Evolutionary conservation across 2,888 invertebrate species (phyloP).

Genomic region (Diplolepis rosae): DNA sequence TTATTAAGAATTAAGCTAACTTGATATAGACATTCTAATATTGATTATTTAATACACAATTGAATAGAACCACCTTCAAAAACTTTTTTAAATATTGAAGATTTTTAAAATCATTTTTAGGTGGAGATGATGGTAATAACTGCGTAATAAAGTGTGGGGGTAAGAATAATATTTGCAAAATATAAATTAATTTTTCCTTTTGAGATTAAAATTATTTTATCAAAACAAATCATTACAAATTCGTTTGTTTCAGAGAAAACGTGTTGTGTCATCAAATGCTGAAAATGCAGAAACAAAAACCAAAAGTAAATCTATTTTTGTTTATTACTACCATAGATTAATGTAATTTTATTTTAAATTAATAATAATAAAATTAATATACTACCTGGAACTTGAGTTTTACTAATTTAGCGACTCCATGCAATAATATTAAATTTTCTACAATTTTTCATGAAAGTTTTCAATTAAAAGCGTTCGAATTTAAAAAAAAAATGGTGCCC

Average conservation of each 20-base stretch:
- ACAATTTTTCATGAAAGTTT: no score
- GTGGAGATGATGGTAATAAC: not conserved
- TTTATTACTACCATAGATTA: not conserved
- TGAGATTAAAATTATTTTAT: not conserved
- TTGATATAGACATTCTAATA: no score
- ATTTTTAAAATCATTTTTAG: not conserved
- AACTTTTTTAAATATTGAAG: no score
- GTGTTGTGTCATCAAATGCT: slow-evolving; percentile 18
- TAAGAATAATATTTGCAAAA: not conserved
- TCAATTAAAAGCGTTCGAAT: no score
- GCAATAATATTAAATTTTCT: no score
- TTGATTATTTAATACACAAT: no score
- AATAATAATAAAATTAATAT: not conserved
- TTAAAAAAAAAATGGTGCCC: no score
- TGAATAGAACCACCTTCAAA: no score
- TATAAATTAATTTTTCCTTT: not conserved
- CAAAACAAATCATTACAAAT: not conserved
- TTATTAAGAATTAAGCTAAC: no score
- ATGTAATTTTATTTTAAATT: not conserved
- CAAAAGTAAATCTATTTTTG: not conserved
- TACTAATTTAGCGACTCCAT: no score
- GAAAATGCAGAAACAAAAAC: not conserved
- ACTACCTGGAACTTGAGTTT: no score
- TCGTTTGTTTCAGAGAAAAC: not conserved
- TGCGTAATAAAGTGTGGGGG: slow-evolving; percentile 7